These are phyloP conservation scores for Rhabdophis nuchalis DNA, from an alignment of 2,797 vertebrate genomes.

Conservation along the genomic window DNA sequence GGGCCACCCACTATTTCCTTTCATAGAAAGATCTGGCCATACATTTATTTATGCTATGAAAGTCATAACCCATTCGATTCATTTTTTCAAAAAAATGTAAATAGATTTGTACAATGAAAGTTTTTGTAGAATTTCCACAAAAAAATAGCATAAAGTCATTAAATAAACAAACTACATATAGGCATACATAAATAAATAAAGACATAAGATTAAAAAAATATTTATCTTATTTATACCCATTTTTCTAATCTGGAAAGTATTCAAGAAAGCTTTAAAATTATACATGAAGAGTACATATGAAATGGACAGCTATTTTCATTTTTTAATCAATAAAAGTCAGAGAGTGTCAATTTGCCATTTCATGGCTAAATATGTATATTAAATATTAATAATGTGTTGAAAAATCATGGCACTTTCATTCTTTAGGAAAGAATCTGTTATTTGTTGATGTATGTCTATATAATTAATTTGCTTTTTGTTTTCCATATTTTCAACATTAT, in stretches of 20 bases:
- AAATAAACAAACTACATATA: neutral
- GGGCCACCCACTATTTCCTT: constrained; percentile 49
- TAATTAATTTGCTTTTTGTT: constrained; percentile 29
- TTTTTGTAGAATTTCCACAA: neutral
- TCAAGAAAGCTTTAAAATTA: neutral
- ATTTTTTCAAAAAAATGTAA: neutral
- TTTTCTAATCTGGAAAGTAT: neutral
- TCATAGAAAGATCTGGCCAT: constrained; percentile 10
- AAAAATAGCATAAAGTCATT: neutral
- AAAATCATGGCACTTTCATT: constrained; percentile 29
- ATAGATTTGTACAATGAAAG: neutral
- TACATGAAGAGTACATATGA: constrained; percentile 32
- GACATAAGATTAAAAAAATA: neutral
- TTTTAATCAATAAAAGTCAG: constrained; percentile 20
- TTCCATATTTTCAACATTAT: constrained; percentile 37
- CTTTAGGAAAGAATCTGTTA: constrained; percentile 30
- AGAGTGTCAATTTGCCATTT: constrained; percentile 60
- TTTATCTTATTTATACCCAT: neutral
- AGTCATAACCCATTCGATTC: neutral
- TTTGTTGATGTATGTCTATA: constrained; percentile 11
- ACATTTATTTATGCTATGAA: neutral
- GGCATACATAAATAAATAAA: neutral
- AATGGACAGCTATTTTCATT: constrained; percentile 13
- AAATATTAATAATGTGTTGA: constrained; percentile 43
- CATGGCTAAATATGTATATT: constrained; percentile 55